Percentiles rank a stretch among this genome's conserved stretches.
Evolutionary conservation across 35 echinoderm and acorn worm species (phyloP).

Genomic region (Acanthaster planci): DNA sequence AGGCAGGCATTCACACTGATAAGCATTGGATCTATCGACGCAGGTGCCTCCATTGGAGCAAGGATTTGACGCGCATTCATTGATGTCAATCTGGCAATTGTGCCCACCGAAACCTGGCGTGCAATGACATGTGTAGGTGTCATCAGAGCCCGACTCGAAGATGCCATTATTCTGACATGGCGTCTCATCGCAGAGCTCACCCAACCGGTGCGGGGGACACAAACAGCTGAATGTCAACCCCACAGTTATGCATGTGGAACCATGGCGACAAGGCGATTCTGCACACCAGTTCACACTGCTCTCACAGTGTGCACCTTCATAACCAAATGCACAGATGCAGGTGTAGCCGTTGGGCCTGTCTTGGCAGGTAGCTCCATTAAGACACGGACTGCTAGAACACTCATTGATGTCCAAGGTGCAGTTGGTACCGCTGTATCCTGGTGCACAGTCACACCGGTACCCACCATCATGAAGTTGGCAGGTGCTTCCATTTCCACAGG

Average conservation of each 20-base stretch:
- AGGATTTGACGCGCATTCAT: slow-evolving; percentile 46
- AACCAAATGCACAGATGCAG: slow-evolving; percentile 1
- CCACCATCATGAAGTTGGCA: background rate
- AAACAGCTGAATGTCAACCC: background rate
- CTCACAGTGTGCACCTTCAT: slow-evolving; percentile 29
- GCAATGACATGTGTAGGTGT: slow-evolving; percentile 40
- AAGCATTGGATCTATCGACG: slow-evolving; percentile 43
- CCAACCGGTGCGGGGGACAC: background rate
- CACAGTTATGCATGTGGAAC: background rate
- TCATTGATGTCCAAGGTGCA: slow-evolving; percentile 49
- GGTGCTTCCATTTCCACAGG: background rate
- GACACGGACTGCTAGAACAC: slow-evolving; percentile 39
- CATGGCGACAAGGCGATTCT: background rate
- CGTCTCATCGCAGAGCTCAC: slow-evolving; percentile 2
- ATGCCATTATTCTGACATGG: slow-evolving; percentile 42
- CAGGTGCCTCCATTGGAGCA: slow-evolving; percentile 49
- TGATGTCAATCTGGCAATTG: slow-evolving; percentile 40
- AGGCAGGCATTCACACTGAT: slow-evolving; percentile 41
- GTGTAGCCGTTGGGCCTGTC: background rate
- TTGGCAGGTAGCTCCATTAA: slow-evolving; percentile 41
- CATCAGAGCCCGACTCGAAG: background rate
- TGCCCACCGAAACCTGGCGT: background rate
- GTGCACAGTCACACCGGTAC: slow-evolving; percentile 48
- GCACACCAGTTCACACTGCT: background rate
- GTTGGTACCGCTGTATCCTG: slow-evolving; percentile 43